A percentile compares a stretch with the other conserved stretches of the same genome.
phyloP scores from a whole-genome alignment of 2,797 vertebrate species.

The Anisognathus igniventris region DNA sequence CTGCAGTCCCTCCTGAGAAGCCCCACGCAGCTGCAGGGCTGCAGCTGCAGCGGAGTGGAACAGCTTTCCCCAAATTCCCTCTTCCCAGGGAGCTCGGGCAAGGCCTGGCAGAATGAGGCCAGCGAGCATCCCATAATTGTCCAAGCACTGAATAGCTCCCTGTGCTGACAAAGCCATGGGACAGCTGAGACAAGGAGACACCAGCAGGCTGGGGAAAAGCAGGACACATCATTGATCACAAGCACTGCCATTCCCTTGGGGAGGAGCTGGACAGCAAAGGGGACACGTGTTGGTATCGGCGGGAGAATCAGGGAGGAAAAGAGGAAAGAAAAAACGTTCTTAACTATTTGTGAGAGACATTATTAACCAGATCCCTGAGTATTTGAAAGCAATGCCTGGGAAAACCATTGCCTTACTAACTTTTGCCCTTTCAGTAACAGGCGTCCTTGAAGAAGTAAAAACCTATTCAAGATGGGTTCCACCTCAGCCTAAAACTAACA shows the following conservation, averaged over 20 bases:
- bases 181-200: not conserved
- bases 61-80: not conserved
- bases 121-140: slow-evolving; percentile 35
- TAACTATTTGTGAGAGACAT: no score
- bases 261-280: not conserved
- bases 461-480: no score
- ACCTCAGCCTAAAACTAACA: no score
- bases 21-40: not conserved
- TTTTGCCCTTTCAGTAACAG: no score
- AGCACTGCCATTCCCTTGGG: not conserved
- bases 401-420: no score
- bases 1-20: not conserved
- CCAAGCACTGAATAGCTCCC: not conserved
- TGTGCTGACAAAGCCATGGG: not conserved
- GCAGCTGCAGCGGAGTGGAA: not conserved
- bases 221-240: not conserved
- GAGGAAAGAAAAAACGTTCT: no score
- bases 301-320: no score
- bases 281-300: no score
- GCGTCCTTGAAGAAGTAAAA: no score
- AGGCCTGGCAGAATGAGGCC: slow-evolving; percentile 55
- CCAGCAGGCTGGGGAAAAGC: not conserved
- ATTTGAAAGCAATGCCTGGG: no score
- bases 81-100: not conserved
- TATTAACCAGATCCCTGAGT: no score